Evolutionary conservation across 2,888 invertebrate species (phyloP).

Genomic region (Drosophila mayaguana): DNA sequence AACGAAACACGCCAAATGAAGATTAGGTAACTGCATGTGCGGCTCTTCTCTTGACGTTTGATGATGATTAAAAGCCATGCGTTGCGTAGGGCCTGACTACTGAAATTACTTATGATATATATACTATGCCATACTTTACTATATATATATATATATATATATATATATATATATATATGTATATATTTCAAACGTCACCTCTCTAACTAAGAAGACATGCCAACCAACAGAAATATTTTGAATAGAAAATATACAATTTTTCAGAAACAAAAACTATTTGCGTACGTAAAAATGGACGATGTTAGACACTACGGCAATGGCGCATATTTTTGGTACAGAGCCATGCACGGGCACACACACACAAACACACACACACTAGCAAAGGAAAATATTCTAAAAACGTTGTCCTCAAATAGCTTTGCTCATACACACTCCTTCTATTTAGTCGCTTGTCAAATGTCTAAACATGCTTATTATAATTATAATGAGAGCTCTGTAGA

Average conservation of each 20-base stretch:
- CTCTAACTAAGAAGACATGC: conserved; percentile 58
- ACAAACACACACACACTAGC: conserved; percentile 21
- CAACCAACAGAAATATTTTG: conserved; percentile 56
- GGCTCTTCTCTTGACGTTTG: conserved; percentile 35
- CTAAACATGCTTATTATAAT: conserved; percentile 56
- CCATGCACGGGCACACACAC: conserved; percentile 55
- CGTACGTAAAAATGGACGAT: conserved; percentile 69
- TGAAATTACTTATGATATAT: conserved; percentile 58
- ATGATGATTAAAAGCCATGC: conserved; percentile 50
- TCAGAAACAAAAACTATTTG: conserved; percentile 70
- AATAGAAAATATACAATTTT: conserved; percentile 67
- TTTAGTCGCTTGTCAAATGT: conserved; percentile 58
- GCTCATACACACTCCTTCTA: conserved; percentile 61
- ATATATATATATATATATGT: conserved; percentile 33
- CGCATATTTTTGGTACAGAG: conserved; percentile 68
- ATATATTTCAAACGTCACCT: conserved; percentile 64
- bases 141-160: conserved; percentile 18
- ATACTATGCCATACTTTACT: neutral
- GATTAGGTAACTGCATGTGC: conserved; percentile 47
- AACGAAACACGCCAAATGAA: conserved; percentile 18
- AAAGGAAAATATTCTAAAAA: conserved; percentile 62
- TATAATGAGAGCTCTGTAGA: conserved; percentile 43
- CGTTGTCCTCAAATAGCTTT: conserved; percentile 62
- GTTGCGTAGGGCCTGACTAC: conserved; percentile 50
- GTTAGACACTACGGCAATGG: conserved; percentile 68